These are phyloP conservation scores for Drosophila subquinaria DNA, from an alignment of 2,888 invertebrate species.

Conservation along the genomic window DNA sequence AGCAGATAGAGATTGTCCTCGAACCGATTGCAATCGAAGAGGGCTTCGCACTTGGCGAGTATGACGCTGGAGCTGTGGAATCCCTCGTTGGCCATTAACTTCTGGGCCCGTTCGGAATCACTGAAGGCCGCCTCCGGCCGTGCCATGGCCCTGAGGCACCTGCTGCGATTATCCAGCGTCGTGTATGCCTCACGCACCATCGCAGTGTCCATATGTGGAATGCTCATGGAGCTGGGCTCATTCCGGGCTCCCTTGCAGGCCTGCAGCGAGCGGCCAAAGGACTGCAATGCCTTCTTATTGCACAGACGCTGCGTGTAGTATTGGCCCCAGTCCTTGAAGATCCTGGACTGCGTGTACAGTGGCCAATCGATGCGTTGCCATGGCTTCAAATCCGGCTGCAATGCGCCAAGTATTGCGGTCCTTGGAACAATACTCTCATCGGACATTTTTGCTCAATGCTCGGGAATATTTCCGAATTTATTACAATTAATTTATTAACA, in stretches of 20 bases:
- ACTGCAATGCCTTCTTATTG: constrained; percentile 32
- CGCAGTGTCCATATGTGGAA: not conserved
- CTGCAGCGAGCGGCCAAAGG: constrained; percentile 14
- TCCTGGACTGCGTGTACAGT: constrained; percentile 29
- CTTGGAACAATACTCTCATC: not conserved
- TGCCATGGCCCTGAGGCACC: constrained; percentile 68
- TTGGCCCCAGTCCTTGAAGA: constrained; percentile 52
- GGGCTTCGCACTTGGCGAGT: constrained; percentile 74
- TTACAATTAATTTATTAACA: not conserved
- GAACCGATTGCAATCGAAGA: constrained; percentile 77
- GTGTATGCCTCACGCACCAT: not conserved
- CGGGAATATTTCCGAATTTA: not conserved
- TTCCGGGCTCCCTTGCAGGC: constrained; percentile 11
- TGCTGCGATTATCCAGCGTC: constrained; percentile 16
- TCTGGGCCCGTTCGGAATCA: constrained; percentile 66
- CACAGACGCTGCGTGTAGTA: constrained; percentile 33
- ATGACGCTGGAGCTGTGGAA: constrained; percentile 23
- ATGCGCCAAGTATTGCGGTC: not conserved
- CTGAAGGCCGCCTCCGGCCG: constrained; percentile 62
- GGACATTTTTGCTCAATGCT: not conserved
- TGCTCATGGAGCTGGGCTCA: no score
- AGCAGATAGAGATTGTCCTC: constrained; percentile 73
- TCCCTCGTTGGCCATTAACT: not conserved
- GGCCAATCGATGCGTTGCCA: constrained; percentile 61
- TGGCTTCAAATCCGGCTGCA: constrained; percentile 34